A percentile compares a stretch with the other conserved stretches of the same genome.
phyloP scores from a whole-genome alignment of 2,797 vertebrate genomes.

The Poecilia picta region DNA sequence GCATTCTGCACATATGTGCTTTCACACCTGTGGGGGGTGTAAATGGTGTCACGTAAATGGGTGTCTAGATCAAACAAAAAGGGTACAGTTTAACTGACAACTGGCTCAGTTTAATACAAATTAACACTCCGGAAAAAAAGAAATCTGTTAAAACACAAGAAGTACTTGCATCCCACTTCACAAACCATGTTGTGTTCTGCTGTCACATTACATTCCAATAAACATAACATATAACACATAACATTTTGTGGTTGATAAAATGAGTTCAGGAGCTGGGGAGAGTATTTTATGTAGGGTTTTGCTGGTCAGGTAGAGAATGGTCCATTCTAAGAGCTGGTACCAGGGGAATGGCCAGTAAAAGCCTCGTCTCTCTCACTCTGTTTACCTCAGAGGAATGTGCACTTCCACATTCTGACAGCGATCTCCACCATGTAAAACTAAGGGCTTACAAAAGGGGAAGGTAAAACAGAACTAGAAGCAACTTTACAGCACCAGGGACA shows the following conservation, averaged over 20 bases:
- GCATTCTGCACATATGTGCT: too few relatives aligned
- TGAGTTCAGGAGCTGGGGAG: not conserved
- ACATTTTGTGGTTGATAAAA: not conserved
- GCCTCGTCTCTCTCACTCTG: not conserved
- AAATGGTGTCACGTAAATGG: too few relatives aligned
- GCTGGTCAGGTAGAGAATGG: slow-evolving; percentile 18
- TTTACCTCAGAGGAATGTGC: slow-evolving; percentile 14
- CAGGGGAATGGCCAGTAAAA: slow-evolving; percentile 9
- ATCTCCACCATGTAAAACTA: slow-evolving; percentile 27
- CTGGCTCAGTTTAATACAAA: not conserved
- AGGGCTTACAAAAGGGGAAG: slow-evolving; percentile 14
- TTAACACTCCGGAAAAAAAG: not conserved
- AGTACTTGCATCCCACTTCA: not conserved
- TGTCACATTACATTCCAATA: not conserved
- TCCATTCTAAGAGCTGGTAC: slow-evolving; percentile 14
- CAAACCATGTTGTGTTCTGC: not conserved
- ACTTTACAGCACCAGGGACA: slow-evolving; percentile 14
- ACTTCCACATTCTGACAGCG: slow-evolving; percentile 20
- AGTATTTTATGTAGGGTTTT: slow-evolving; percentile 38
- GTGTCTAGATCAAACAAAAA: too few relatives aligned
- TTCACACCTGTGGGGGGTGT: too few relatives aligned
- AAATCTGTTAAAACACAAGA: not conserved
- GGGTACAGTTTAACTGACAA: too few relatives aligned
- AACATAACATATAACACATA: not conserved
- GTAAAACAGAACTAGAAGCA: slow-evolving; percentile 30